A percentile compares a stretch with the other conserved stretches of the same genome.
Conservation (phyloP, 2,888 invertebrate genomes). For the Caenorhabditis sinica region DNA sequence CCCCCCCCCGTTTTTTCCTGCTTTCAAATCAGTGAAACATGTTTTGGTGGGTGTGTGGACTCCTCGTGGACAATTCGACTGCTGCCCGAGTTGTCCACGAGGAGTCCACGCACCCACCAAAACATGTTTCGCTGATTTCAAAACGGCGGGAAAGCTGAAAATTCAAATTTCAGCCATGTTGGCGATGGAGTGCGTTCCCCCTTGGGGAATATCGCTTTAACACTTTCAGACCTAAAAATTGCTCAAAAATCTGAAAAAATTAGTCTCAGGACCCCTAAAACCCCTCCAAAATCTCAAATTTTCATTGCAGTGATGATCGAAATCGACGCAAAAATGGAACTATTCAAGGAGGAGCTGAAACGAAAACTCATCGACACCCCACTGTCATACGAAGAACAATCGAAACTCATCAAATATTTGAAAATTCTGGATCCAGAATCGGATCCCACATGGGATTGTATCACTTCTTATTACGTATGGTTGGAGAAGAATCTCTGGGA, state of each 20-base stretch:
- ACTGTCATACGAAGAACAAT: conserved; percentile 94
- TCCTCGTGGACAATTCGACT: no score
- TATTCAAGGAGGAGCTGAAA: conserved; percentile 90
- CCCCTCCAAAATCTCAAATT: background rate
- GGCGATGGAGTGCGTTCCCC: no score
- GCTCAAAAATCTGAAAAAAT: background rate
- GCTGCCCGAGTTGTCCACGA: no score
- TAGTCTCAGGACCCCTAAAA: background rate
- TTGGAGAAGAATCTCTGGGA: conserved; percentile 88
- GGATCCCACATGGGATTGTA: conserved; percentile 97
- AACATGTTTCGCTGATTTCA: no score
- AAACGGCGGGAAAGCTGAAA: no score
- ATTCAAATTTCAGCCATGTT: no score
- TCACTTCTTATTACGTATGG: conserved; percentile 91
- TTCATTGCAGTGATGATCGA: conserved; percentile 89
- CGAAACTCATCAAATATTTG: conserved; percentile 90
- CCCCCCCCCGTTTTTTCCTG: no score
- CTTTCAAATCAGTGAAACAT: no score
- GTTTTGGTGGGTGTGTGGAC: no score
- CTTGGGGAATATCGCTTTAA: no score
- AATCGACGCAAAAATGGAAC: conserved; percentile 92
- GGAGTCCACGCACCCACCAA: no score
- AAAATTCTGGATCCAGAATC: conserved; percentile 89
- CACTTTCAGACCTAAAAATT: no score
- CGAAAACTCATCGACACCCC: conserved; percentile 93